A percentile compares a stretch with the other conserved stretches of the same genome.
Conservation (phyloP, 2,797 vertebrate species). For the Knipowitschia caucasica region DNA sequence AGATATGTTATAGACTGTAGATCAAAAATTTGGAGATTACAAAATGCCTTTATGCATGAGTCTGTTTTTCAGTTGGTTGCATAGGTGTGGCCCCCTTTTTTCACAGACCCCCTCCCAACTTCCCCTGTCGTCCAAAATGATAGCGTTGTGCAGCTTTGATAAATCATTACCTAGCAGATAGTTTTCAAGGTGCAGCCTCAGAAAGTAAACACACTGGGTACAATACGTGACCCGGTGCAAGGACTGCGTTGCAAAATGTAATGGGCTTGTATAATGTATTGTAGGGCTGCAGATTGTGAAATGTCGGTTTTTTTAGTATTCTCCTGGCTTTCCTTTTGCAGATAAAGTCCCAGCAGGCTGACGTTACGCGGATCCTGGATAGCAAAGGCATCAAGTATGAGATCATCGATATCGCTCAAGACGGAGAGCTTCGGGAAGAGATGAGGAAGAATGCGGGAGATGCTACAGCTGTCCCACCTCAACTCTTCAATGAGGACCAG, state of each 20-base stretch:
- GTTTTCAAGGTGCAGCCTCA: slow-evolving; percentile 20
- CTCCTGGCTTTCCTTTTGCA: slow-evolving; percentile 46
- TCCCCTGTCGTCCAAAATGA: slow-evolving; percentile 39
- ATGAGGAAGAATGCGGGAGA: slow-evolving; percentile 90
- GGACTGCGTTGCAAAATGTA: no score
- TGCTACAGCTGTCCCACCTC: slow-evolving; percentile 87
- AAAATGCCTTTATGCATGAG: no score
- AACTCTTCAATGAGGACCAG: slow-evolving; percentile 91
- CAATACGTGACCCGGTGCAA: not conserved
- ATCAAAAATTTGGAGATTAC: no score
- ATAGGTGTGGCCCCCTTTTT: slow-evolving; percentile 47
- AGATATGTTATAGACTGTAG: no score
- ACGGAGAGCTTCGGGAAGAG: slow-evolving; percentile 84
- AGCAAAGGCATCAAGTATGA: slow-evolving; percentile 89
- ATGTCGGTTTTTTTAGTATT: no score
- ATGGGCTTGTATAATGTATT: not conserved
- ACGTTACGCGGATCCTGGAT: slow-evolving; percentile 89
- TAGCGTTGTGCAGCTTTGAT: slow-evolving; percentile 31
- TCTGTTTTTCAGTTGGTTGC: slow-evolving; percentile 19
- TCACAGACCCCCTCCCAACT: slow-evolving; percentile 37
- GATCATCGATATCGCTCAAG: slow-evolving; percentile 90
- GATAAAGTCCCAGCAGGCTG: slow-evolving; percentile 93
- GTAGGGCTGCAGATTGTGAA: not conserved
- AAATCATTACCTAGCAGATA: slow-evolving; percentile 53
- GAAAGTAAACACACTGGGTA: not conserved